Percentiles rank a stretch among this genome's conserved stretches.
Evolutionary conservation across 2,888 invertebrate species (phyloP).

Genomic region (Cerastoderma edule): DNA sequence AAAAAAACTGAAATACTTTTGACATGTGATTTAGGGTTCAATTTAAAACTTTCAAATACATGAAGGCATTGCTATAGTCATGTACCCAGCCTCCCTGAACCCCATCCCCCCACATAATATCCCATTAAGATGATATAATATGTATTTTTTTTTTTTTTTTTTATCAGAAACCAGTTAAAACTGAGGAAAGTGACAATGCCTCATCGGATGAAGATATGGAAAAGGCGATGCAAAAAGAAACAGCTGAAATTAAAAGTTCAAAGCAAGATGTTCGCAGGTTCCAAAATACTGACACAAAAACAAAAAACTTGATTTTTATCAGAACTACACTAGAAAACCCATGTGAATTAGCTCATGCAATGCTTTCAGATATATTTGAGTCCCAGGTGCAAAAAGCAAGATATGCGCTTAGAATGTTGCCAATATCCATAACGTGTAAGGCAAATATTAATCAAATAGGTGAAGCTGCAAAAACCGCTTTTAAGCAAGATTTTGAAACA

Average conservation of each 20-base stretch:
- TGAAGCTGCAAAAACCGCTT: conserved; percentile 87
- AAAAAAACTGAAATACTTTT: no score
- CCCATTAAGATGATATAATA: no score
- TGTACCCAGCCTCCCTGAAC: no score
- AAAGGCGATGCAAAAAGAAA: conserved; percentile 81
- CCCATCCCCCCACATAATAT: no score
- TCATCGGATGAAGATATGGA: conserved; percentile 85
- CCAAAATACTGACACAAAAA: conserved; percentile 90
- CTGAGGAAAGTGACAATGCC: conserved; percentile 85
- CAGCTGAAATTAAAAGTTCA: conserved; percentile 68
- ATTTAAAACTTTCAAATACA: no score
- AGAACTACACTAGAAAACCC: conserved; percentile 91
- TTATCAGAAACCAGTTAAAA: conserved; percentile 46
- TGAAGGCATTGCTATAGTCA: no score
- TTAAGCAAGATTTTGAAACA: conserved; percentile 88
- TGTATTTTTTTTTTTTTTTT: no score
- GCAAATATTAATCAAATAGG: conserved; percentile 91
- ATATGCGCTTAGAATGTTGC: conserved; percentile 91
- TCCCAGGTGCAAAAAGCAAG: conserved; percentile 90
- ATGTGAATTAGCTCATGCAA: conserved; percentile 88
- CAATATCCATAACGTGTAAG: conserved; percentile 91
- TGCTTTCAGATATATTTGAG: conserved; percentile 89
- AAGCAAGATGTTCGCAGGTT: conserved; percentile 76
- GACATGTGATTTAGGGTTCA: no score
- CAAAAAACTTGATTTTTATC: conserved; percentile 94